Conservation (phyloP, 2,113 vertebrate species). For the Lonchura striata region DNA sequence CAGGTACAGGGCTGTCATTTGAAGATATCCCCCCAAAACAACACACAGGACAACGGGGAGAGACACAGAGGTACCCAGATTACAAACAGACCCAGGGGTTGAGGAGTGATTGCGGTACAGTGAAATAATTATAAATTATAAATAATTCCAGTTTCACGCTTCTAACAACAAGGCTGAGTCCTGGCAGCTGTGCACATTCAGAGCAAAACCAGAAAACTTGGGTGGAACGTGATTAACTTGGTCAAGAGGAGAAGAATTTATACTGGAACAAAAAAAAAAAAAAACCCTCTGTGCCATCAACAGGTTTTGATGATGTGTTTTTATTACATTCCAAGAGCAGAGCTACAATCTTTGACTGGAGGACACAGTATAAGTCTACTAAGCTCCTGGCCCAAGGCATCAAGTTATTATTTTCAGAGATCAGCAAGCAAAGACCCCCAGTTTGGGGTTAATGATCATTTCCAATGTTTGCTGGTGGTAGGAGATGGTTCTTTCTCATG, state of each 20-base stretch:
- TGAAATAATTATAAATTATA: neutral
- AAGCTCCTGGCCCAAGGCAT: constrained; percentile 63
- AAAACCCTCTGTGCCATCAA: constrained; percentile 47
- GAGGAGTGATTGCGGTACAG: neutral
- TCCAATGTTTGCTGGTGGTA: constrained; percentile 48
- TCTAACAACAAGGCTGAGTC: neutral
- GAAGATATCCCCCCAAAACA: constrained; percentile 33
- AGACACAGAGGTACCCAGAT: constrained; percentile 2
- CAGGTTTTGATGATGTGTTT: constrained; percentile 64
- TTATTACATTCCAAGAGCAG: constrained; percentile 66
- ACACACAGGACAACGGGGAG: constrained; percentile 45
- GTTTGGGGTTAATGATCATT: neutral
- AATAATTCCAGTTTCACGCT: neutral
- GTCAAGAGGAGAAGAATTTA: constrained; percentile 8
- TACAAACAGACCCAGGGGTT: neutral
- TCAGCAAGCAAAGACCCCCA: constrained; percentile 30
- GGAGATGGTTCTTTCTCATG: neutral
- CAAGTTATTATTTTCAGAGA: constrained; percentile 36
- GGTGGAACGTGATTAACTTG: neutral
- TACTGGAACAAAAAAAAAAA: neutral
- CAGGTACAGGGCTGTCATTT: neutral
- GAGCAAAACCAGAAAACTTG: neutral
- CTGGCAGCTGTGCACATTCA: constrained; percentile 32
- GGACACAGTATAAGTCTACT: constrained; percentile 61
- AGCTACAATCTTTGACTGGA: constrained; percentile 64